Conservation (phyloP, 2,797 vertebrate species). For the Rhinogobio ventralis region DNA sequence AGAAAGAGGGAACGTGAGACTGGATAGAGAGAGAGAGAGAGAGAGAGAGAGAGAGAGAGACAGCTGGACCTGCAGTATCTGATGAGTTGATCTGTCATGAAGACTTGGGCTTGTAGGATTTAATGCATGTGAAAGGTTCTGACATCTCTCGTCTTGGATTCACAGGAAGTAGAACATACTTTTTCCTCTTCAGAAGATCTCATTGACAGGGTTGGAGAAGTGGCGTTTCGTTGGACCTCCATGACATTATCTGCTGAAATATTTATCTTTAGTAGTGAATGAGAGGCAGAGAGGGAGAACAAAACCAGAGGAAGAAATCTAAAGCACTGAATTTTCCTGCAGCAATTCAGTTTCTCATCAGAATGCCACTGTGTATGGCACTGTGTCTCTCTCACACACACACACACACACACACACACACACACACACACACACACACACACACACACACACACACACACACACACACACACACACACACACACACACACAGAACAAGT, state of each 20-base stretch:
- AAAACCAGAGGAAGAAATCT: background rate
- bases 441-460: too few relatives aligned
- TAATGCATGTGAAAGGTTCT: constrained; percentile 33
- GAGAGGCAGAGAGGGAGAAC: constrained; percentile 2
- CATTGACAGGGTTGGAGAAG: constrained; percentile 11
- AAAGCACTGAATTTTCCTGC: background rate
- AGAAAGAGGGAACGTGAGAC: background rate
- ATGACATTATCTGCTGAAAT: constrained; percentile 16
- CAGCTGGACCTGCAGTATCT: background rate
- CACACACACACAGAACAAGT: background rate
- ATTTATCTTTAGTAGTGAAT: constrained; percentile 22
- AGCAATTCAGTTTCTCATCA: background rate
- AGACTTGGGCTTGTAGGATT: constrained; percentile 4
- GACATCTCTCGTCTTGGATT: constrained; percentile 20
- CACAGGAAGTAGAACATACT: constrained; percentile 11
- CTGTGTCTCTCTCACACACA: too few relatives aligned
- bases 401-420: background rate
- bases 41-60: background rate
- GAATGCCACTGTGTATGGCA: background rate
- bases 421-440: background rate
- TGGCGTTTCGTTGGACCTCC: background rate
- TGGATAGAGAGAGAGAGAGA: background rate
- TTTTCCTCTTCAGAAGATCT: constrained; percentile 19
- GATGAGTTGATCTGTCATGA: constrained; percentile 28
- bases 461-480: background rate